A percentile compares a stretch with the other conserved stretches of the same genome.
Conservation (phyloP, 2,113 vertebrate genomes). For the Cyanoliseus patagonus region DNA sequence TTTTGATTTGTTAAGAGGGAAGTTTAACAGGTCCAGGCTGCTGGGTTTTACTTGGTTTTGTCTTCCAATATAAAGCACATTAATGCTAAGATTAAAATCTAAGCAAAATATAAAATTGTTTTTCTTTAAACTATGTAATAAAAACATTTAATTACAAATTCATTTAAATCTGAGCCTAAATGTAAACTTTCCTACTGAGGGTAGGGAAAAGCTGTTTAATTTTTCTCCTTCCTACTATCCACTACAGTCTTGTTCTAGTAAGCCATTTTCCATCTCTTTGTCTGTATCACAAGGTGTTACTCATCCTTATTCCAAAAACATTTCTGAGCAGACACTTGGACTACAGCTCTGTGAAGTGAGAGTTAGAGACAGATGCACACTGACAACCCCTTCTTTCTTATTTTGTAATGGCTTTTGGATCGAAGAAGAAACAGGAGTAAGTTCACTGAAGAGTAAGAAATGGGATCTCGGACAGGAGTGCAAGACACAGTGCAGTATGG, state of each 20-base stretch:
- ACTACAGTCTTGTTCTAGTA: neutral
- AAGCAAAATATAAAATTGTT: neutral
- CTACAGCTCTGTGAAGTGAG: neutral
- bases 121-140: neutral
- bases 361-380: neutral
- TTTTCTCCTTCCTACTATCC: neutral
- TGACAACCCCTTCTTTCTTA: neutral
- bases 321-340: neutral
- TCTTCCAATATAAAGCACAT: neutral
- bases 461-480: neutral
- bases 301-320: neutral
- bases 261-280: neutral
- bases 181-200: neutral
- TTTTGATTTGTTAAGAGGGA: neutral
- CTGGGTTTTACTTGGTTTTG: neutral
- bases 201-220: neutral
- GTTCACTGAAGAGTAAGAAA: neutral
- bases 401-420: neutral
- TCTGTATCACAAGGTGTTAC: neutral
- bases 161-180: neutral
- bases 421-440: neutral
- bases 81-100: neutral
- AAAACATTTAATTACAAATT: neutral
- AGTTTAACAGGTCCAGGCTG: neutral
- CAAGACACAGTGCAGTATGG: fast-evolving